Evolutionary conservation across 2,797 vertebrate genomes (phyloP).

Genomic region (Chelidonichthys spinosus): DNA sequence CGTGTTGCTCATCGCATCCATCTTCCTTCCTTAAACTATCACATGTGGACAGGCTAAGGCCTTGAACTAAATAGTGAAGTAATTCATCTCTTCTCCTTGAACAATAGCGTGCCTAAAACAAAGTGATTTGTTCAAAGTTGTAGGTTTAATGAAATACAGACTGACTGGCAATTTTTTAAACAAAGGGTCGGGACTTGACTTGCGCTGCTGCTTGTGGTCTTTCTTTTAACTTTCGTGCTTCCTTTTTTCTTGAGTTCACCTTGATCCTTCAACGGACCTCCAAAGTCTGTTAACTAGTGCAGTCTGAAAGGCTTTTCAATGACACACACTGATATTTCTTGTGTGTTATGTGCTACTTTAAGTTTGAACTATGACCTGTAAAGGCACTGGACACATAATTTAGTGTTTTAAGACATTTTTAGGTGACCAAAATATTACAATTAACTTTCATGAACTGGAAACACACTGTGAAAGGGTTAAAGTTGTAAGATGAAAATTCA

Average conservation of each 20-base stretch:
- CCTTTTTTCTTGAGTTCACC: background rate
- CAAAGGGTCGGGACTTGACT: conserved; percentile 5
- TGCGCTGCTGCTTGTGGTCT: background rate
- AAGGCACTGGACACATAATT: background rate
- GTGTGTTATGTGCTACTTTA: background rate
- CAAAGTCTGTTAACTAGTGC: background rate
- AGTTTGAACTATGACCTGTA: background rate
- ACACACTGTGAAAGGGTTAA: too few relatives aligned
- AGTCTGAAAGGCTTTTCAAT: background rate
- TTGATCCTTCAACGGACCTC: background rate
- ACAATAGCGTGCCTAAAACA: conserved; percentile 46
- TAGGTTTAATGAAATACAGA: conserved; percentile 44
- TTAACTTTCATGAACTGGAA: too few relatives aligned
- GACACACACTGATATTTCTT: background rate
- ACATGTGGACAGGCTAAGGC: conserved; percentile 47
- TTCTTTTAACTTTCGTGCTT: background rate
- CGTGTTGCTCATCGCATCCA: conserved; percentile 66
- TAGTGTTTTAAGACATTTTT: too few relatives aligned
- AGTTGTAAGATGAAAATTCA: too few relatives aligned
- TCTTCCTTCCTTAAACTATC: conserved; percentile 63
- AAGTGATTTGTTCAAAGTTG: conserved; percentile 40
- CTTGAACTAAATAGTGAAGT: conserved; percentile 41
- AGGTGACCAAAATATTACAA: too few relatives aligned
- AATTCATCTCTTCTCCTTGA: conserved; percentile 38
- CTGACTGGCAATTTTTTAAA: conserved; percentile 7